Conservation (phyloP, 1,140 invertebrate species). For the Heliconius nattereri region DNA sequence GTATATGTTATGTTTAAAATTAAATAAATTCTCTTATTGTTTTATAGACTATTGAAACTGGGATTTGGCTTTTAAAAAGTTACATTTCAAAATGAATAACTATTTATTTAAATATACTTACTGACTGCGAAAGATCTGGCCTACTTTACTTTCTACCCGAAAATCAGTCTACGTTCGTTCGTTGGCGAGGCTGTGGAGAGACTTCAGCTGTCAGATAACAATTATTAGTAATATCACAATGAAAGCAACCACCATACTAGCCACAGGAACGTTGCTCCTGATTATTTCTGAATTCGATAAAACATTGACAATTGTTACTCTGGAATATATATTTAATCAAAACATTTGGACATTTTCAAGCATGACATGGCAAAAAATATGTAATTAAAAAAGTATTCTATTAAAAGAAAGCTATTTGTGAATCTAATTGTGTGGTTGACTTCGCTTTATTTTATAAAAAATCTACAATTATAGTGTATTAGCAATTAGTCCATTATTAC, state of each 20-base stretch:
- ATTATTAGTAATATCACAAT: conserved; percentile 79
- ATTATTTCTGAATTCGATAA: background rate
- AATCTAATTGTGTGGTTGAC: too few species aligned
- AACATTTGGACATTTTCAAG: too few species aligned
- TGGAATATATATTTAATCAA: background rate
- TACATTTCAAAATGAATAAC: conserved; percentile 64
- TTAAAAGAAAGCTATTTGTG: too few species aligned
- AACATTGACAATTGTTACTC: background rate
- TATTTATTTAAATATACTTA: conserved; percentile 64
- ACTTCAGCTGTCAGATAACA: conserved; percentile 50
- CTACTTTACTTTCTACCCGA: conserved; percentile 75
- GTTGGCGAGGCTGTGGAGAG: conserved; percentile 65
- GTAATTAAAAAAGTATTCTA: too few species aligned
- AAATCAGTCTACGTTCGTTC: conserved; percentile 77
- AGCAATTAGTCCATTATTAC: background rate
- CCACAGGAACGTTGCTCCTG: background rate
- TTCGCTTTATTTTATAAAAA: too few species aligned
- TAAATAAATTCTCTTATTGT: conserved; percentile 80
- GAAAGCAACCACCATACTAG: conserved; percentile 47
- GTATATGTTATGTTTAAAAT: conserved; percentile 78
- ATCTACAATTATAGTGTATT: too few species aligned
- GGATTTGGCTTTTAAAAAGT: conserved; percentile 71
- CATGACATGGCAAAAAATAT: too few species aligned
- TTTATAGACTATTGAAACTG: conserved; percentile 75
- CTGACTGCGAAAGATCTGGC: conserved; percentile 73